Conservation (phyloP, 2,113 vertebrate species). For the Entomyzon cyanotis region DNA sequence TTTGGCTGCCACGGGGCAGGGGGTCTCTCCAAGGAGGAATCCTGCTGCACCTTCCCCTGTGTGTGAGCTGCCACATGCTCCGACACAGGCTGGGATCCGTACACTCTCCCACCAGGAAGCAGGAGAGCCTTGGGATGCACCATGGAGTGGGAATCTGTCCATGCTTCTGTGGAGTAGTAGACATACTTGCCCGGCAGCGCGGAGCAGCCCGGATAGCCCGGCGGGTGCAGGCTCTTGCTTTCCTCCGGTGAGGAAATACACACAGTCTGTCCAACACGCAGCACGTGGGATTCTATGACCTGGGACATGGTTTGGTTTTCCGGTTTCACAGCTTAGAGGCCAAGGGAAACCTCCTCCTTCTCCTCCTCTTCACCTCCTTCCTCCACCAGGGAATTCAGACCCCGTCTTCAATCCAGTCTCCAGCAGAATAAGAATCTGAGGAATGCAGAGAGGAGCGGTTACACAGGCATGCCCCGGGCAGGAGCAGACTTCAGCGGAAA, state of each 20-base stretch:
- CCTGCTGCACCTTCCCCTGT: background rate
- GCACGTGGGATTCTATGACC: slow-evolving; percentile 75
- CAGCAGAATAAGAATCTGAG: slow-evolving; percentile 39
- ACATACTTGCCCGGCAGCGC: background rate
- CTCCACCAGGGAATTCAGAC: background rate
- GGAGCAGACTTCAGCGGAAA: slow-evolving; percentile 13
- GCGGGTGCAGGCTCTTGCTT: background rate
- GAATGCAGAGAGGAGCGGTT: slow-evolving; percentile 56
- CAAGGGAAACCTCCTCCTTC: background rate
- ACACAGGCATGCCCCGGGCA: slow-evolving; percentile 32
- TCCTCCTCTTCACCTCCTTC: background rate
- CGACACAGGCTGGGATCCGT: background rate
- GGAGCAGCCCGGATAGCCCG: background rate
- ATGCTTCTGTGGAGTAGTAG: slow-evolving; percentile 42
- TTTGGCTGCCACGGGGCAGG: rapidly evolving
- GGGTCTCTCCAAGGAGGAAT: background rate
- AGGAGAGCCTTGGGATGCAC: background rate
- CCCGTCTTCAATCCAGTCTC: background rate
- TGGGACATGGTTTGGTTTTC: slow-evolving; percentile 70
- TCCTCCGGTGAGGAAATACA: slow-evolving; percentile 59
- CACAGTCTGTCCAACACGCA: slow-evolving; percentile 80
- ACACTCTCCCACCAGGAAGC: background rate
- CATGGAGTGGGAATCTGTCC: background rate
- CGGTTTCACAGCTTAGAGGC: background rate
- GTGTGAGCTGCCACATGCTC: background rate